Percentiles rank a stretch among this genome's conserved stretches.
phyloP scores from a whole-genome alignment of 2,797 vertebrate species.

The Sebastes hubbsi region DNA sequence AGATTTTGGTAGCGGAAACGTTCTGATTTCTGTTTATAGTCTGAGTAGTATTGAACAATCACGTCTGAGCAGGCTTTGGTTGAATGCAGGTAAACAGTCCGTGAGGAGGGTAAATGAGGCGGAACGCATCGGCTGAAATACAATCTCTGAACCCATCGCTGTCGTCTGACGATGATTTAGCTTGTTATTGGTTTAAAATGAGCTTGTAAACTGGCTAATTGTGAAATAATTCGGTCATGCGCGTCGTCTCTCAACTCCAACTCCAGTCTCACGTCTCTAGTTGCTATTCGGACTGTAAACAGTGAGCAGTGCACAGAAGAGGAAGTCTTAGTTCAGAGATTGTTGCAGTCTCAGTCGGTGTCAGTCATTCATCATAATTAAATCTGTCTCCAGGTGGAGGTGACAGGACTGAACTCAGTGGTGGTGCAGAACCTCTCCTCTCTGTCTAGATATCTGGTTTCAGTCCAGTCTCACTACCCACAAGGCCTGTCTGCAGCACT shows the following conservation, averaged over 20 bases:
- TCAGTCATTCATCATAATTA: not conserved
- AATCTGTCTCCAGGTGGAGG: conserved; percentile 82
- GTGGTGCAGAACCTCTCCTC: conserved; percentile 88
- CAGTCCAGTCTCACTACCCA: conserved; percentile 82
- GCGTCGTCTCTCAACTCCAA: not conserved
- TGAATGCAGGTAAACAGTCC: no score
- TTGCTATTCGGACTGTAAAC: not conserved
- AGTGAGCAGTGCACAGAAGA: not conserved
- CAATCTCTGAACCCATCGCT: not conserved
- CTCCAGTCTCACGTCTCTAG: not conserved
- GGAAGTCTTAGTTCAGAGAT: not conserved
- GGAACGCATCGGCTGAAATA: not conserved
- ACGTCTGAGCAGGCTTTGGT: no score
- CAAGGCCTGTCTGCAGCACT: conserved; percentile 84
- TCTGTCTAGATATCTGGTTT: conserved; percentile 89
- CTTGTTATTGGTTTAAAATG: not conserved
- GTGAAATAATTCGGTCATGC: not conserved
- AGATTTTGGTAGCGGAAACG: no score
- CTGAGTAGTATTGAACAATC: no score
- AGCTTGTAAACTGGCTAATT: not conserved
- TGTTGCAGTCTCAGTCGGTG: not conserved
- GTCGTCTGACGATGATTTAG: not conserved
- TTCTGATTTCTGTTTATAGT: no score
- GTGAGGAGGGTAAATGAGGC: not conserved
- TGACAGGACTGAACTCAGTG: conserved; percentile 83